These are phyloP conservation scores for Ochropacha duplaris DNA, from an alignment of 2,888 invertebrate species.

Conservation along the genomic window DNA sequence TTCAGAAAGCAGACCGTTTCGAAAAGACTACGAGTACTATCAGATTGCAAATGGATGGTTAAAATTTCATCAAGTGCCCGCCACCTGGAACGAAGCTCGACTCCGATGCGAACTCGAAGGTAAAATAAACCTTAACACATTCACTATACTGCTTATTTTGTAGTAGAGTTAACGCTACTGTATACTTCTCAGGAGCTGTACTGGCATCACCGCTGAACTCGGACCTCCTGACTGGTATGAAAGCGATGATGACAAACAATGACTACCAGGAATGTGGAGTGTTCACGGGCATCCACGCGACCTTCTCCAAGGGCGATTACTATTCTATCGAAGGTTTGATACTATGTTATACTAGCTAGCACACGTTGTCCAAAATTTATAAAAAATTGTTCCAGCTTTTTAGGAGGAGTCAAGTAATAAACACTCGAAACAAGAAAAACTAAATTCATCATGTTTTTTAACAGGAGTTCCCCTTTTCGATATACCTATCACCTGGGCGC, in stretches of 20 bases:
- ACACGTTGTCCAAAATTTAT: no score
- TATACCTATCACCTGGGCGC: conserved; percentile 12
- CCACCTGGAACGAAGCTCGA: conserved; percentile 32
- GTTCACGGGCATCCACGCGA: background rate
- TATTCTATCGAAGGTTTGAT: background rate
- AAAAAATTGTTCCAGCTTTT: no score
- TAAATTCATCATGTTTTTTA: background rate
- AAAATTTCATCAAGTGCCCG: conserved; percentile 29
- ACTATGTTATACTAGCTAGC: no score
- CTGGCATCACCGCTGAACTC: background rate
- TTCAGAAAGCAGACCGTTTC: background rate
- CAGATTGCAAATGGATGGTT: conserved; percentile 23
- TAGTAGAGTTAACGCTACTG: background rate
- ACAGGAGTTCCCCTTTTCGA: conserved; percentile 13
- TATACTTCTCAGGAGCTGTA: background rate
- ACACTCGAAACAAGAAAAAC: no score
- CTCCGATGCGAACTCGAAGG: conserved; percentile 36
- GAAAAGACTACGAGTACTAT: conserved; percentile 23
- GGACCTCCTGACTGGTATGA: background rate
- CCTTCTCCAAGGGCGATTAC: background rate
- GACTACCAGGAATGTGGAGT: background rate
- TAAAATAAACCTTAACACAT: conserved; percentile 7
- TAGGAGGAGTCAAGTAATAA: no score
- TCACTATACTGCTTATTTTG: background rate
- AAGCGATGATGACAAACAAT: background rate